phyloP scores from a whole-genome alignment of 1,140 invertebrate species.

The Artemia franciscana region DNA sequence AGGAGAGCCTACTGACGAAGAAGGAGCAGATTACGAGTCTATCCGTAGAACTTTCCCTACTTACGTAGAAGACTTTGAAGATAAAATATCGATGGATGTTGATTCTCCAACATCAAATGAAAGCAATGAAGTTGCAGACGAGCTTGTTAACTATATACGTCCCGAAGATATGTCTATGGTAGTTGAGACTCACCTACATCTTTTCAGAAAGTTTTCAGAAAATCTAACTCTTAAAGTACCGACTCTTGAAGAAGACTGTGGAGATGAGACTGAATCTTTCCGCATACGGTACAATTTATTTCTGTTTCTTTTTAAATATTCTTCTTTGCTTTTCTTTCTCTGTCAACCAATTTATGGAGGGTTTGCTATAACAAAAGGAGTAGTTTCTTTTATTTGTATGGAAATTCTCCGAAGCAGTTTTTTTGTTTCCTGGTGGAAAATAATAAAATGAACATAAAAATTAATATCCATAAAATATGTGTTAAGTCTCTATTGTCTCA shows the following conservation, averaged over 20 bases:
- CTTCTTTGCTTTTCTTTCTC: too few relatives aligned
- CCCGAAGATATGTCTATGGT: neutral
- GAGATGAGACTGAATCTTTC: neutral
- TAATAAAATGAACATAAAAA: too few relatives aligned
- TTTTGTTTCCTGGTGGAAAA: too few relatives aligned
- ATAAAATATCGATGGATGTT: neutral
- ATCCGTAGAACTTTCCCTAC: constrained; percentile 7
- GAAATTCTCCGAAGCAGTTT: too few relatives aligned
- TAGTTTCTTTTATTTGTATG: too few relatives aligned
- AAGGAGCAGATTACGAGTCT: constrained; percentile 2
- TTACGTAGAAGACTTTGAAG: constrained; percentile 5
- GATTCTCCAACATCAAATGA: neutral
- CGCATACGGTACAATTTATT: neutral
- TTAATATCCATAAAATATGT: too few relatives aligned
- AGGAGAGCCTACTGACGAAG: constrained; percentile 4
- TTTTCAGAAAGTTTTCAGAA: neutral
- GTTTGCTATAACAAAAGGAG: too few relatives aligned
- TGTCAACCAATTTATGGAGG: too few relatives aligned
- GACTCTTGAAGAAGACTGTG: neutral
- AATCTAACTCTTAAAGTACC: neutral
- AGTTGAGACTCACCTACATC: neutral
- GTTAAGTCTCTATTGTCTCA: too few relatives aligned
- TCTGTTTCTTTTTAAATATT: too few relatives aligned
- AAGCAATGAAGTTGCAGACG: neutral
- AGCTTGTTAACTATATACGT: neutral